Conservation (phyloP, 2,797 vertebrate genomes). For the Melanotaenia trifasciata region DNA sequence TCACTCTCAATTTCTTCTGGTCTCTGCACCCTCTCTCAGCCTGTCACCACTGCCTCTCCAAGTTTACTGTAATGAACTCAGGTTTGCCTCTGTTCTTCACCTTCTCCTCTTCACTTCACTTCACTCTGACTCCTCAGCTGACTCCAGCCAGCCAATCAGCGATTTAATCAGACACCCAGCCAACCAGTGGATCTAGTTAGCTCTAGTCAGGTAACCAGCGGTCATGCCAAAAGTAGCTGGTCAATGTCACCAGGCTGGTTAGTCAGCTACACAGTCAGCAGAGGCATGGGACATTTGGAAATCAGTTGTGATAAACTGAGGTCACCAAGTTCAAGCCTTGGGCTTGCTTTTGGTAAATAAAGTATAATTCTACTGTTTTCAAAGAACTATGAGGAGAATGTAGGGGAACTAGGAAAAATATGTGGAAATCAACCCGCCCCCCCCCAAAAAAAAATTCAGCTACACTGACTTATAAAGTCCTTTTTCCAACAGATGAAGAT, state of each 20-base stretch:
- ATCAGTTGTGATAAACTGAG: neutral
- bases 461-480: neutral
- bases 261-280: slow-evolving; percentile 16
- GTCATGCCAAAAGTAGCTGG: slow-evolving; percentile 18
- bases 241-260: slow-evolving; percentile 21
- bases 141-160: slow-evolving; percentile 56
- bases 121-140: slow-evolving; percentile 17
- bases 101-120: slow-evolving; percentile 4
- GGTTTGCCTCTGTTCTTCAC: slow-evolving; percentile 55
- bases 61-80: slow-evolving; percentile 76
- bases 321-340: neutral
- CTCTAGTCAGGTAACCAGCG: slow-evolving; percentile 25
- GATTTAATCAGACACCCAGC: slow-evolving; percentile 54
- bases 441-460: neutral
- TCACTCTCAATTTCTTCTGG: slow-evolving; percentile 71
- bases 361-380: too few species aligned
- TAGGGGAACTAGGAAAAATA: too few species aligned
- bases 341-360: neutral
- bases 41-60: slow-evolving; percentile 71
- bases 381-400: too few species aligned
- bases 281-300: neutral
- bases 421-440: neutral
- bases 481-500: slow-evolving; percentile 6
- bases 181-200: slow-evolving; percentile 38
- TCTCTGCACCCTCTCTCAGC: slow-evolving; percentile 59